Evolutionary conservation across 1,140 invertebrate species (phyloP), one percentile per base, ranked within the genome.

Genomic region (Pemphigus obesinymphae): DNA sequence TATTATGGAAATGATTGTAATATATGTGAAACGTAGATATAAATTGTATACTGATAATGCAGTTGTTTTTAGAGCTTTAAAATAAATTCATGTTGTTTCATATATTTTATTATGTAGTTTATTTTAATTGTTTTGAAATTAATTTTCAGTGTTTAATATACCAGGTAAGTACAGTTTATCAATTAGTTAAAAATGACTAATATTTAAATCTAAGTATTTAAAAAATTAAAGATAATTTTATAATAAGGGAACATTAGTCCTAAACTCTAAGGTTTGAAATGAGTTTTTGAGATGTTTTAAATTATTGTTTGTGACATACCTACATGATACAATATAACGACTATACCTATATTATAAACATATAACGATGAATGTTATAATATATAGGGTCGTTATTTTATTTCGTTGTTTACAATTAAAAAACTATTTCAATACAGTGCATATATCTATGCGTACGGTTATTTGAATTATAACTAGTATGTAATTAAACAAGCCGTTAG

Each of bases 401-500:
- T 68, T 82, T 82, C 48, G 26, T 61, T 50, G 29, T 68, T 68
- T 68, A 53, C 61, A 50, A 70, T 72, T 72, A 82, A 82, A 82
- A 82, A 82, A 82, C 80, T 45, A 70, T 72, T 70, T 82, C 63
- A 70, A 68, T 78, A 78, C 26, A 40, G 26, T 11, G 20, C 37
- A 13, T 13, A 20, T 50, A 53, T 58, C 17, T 17, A n/a, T 37
- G 40, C 17, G 26, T 45, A 63, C 40, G 61, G 76, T 80, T 80
- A 63, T 61, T 61, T 80, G 76, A 80, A 80, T 80, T 80, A 80
- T 63, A 61, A 63, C 76, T 43, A 29, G 76, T 37, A 13, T 80
- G 55, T 80, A 80, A 80, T 80, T 58, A 80, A 80, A 80, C 55
- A 63, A 63, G 31, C 37, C 55, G 55, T 80, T 80, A 55, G 76